Conservation (phyloP, 2,888 invertebrate species). For the Hypomecis punctinalis region DNA sequence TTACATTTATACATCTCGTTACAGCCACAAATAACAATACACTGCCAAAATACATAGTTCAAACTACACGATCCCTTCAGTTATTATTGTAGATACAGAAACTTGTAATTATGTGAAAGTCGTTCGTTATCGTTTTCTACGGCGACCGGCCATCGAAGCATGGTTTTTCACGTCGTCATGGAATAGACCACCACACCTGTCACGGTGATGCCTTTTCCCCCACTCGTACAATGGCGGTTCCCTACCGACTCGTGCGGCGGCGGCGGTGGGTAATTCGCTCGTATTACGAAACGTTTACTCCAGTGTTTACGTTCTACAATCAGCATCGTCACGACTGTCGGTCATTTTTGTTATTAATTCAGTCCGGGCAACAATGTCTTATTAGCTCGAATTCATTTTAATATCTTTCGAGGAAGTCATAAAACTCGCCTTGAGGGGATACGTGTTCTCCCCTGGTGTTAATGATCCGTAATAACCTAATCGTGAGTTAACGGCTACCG, state of each 20-base stretch:
- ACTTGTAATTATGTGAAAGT: conserved; percentile 57
- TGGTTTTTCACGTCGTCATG: conserved; percentile 73
- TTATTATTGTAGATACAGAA: conserved; percentile 47
- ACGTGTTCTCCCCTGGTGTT: conserved; percentile 29
- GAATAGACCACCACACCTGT: conserved; percentile 82
- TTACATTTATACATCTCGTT: conserved; percentile 45
- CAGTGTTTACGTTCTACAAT: conserved; percentile 47
- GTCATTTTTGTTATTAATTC: conserved; percentile 39
- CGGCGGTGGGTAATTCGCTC: conserved; percentile 36
- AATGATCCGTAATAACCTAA: conserved; percentile 43
- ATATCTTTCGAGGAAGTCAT: conserved; percentile 41
- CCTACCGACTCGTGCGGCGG: conserved; percentile 13
- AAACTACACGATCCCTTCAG: conserved; percentile 17
- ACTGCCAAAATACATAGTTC: conserved; percentile 10
- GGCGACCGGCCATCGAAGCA: conserved; percentile 70
- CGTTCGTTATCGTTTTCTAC: conserved; percentile 68
- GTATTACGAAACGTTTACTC: conserved; percentile 49
- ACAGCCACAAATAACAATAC: conserved; percentile 30
- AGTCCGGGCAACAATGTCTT: conserved; percentile 37
- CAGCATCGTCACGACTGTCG: conserved; percentile 43
- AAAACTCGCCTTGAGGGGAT: conserved; percentile 29
- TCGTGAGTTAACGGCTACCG: conserved; percentile 43
- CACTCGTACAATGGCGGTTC: conserved; percentile 37
- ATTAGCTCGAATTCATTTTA: conserved; percentile 32
- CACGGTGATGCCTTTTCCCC: conserved; percentile 69